Evolutionary conservation across 2,888 invertebrate species (phyloP).

Genomic region (Neoitamus cyanurus): DNA sequence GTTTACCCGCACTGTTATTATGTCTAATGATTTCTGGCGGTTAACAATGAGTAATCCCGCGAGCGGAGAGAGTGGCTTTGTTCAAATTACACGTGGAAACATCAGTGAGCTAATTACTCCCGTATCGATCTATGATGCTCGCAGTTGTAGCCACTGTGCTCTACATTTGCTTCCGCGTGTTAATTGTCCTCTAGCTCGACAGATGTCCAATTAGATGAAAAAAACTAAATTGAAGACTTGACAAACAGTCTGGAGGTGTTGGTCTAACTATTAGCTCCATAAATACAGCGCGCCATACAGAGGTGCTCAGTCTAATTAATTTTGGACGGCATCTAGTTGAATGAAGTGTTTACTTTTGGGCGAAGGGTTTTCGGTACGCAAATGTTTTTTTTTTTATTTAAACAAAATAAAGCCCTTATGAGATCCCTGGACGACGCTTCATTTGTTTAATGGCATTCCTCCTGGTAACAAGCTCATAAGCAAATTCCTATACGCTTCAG

Average conservation of each 20-base stretch:
- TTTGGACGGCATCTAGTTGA: not conserved
- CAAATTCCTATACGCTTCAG: not conserved
- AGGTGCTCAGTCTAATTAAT: not conserved
- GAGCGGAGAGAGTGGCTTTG: not conserved
- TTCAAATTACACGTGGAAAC: not conserved
- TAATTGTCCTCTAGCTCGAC: not conserved
- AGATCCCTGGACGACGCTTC: not conserved
- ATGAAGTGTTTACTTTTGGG: not conserved
- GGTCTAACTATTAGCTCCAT: not conserved
- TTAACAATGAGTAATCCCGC: not conserved
- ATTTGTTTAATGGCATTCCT: not conserved
- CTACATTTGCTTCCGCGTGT: not conserved
- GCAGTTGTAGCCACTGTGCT: too few relatives aligned
- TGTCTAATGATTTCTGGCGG: not conserved
- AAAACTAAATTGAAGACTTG: not conserved
- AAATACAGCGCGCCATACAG: not conserved
- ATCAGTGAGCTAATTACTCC: not conserved
- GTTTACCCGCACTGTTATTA: not conserved
- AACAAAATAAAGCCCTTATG: not conserved
- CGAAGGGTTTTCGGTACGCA: not conserved
- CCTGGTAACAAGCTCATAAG: not conserved
- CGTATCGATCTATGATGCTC: not conserved
- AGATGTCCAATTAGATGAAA: not conserved
- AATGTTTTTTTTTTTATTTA: not conserved
- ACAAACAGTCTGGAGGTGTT: not conserved